Conservation (phyloP, 1,140 invertebrate genomes). For the Helicoverpa zea region DNA sequence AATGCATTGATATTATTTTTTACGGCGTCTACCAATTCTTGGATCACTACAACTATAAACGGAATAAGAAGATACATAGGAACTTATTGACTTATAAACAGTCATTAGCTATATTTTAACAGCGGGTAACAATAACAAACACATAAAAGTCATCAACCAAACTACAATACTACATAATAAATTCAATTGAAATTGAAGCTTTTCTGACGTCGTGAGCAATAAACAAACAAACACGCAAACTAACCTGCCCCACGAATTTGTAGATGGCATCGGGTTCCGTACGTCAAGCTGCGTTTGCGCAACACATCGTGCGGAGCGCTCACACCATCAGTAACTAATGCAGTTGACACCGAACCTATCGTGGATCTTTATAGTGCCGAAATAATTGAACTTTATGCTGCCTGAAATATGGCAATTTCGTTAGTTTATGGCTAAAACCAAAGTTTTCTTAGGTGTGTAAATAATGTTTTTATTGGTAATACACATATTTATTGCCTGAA, state of each 20-base stretch:
- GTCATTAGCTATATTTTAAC: neutral
- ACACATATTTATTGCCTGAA: no score
- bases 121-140: neutral
- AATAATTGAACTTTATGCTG: conserved; percentile 9
- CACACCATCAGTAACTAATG: conserved; percentile 42
- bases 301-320: conserved; percentile 61
- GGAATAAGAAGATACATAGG: neutral
- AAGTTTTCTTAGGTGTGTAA: no score
- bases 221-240: conserved; percentile 47
- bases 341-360: conserved; percentile 34
- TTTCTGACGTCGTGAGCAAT: conserved; percentile 39
- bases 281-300: conserved; percentile 64
- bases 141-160: neutral
- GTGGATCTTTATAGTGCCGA: conserved; percentile 33
- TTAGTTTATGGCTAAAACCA: no score
- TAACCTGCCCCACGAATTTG: conserved; percentile 43
- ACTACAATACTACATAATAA: conserved; percentile 11
- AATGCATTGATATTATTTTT: neutral
- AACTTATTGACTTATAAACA: no score
- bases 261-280: conserved; percentile 42
- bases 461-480: no score
- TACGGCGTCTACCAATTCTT: neutral
- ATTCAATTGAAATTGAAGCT: conserved; percentile 36
- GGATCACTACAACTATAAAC: neutral
- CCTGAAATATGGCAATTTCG: neutral